Percentiles rank a stretch among this genome's conserved stretches.
These are phyloP conservation scores for Physella acuta DNA, from an alignment of 1,140 invertebrate species.

Conservation along the genomic window DNA sequence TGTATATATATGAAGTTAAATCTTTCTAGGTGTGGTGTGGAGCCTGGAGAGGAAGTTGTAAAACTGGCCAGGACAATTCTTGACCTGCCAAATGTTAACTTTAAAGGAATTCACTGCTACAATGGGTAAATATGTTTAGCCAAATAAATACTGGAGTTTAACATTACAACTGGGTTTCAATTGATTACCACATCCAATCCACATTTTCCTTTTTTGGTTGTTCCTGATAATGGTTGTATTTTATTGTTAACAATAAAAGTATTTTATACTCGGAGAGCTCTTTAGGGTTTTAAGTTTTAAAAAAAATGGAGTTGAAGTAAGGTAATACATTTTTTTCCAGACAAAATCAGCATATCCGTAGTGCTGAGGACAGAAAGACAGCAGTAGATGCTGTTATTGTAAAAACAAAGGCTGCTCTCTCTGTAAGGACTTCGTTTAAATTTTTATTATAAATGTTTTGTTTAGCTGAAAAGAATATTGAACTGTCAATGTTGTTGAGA, in stretches of 20 bases:
- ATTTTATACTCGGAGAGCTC: too few relatives aligned
- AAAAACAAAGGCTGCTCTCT: constrained; percentile 11
- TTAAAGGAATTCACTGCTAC: constrained; percentile 38
- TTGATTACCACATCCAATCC: too few relatives aligned
- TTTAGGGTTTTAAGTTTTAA: neutral
- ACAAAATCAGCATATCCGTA: constrained; percentile 30
- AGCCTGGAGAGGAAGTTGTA: constrained; percentile 29
- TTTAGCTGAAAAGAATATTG: neutral
- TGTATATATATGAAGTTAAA: too few relatives aligned
- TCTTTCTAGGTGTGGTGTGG: constrained; percentile 34
- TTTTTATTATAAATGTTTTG: neutral
- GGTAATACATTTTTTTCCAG: constrained; percentile 14
- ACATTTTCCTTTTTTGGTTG: too few relatives aligned
- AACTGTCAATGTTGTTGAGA: neutral
- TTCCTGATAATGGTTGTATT: too few relatives aligned
- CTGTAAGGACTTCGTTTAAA: too few relatives aligned
- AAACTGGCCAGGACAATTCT: constrained; percentile 26
- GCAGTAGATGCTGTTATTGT: constrained; percentile 25
- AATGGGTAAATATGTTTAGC: constrained; percentile 38
- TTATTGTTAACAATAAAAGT: too few relatives aligned
- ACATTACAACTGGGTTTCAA: too few relatives aligned
- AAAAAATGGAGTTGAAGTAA: neutral
- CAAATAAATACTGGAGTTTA: too few relatives aligned
- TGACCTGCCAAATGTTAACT: constrained; percentile 28
- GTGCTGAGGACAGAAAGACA: constrained; percentile 21